Evolutionary conservation across 2,113 vertebrate genomes (phyloP).

Genomic region (Myotis yumanensis): DNA sequence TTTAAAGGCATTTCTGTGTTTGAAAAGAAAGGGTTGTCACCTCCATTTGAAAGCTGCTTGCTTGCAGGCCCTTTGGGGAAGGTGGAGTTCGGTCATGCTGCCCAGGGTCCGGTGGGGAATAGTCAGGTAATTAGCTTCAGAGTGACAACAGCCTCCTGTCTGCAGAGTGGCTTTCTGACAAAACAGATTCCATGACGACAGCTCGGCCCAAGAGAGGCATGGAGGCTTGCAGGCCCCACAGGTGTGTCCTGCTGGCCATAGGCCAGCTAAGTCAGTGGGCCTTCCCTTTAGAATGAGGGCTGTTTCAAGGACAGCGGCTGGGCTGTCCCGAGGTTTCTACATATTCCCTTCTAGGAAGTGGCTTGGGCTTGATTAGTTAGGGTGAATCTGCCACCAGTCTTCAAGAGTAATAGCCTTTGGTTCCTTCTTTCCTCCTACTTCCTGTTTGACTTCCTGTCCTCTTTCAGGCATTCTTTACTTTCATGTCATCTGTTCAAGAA

Average conservation of each 20-base stretch:
- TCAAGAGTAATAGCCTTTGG: no score
- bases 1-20: background rate
- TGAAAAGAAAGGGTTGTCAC: background rate
- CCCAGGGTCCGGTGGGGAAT: fast-evolving
- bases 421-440: no score
- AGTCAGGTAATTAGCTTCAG: background rate
- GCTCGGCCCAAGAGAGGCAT: fast-evolving
- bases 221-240: background rate
- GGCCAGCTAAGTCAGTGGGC: background rate
- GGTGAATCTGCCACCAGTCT: no score
- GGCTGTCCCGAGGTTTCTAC: no score
- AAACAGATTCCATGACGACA: fast-evolving
- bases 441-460: no score
- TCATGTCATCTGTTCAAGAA: no score
- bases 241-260: background rate
- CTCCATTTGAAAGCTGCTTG: background rate
- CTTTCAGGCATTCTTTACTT: no score
- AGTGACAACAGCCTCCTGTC: no score
- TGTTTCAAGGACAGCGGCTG: no score
- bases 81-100: background rate
- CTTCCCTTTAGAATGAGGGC: background rate
- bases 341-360: no score
- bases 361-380: no score
- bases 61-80: background rate
- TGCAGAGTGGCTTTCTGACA: background rate